Evolutionary conservation across 2,888 invertebrate species (phyloP).

Genomic region (Aradus depressus): DNA sequence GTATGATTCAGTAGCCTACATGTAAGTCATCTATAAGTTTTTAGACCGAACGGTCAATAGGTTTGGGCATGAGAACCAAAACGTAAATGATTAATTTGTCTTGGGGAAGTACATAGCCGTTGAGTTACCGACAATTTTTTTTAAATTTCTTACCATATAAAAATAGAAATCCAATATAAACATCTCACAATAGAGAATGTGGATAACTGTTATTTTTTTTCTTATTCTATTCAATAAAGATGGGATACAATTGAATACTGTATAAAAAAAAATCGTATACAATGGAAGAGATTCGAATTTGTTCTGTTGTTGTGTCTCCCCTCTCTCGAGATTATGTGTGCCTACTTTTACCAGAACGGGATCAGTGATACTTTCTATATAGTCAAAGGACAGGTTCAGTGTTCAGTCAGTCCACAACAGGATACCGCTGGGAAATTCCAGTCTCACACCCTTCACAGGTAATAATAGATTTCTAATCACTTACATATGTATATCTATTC

Average conservation of each 20-base stretch:
- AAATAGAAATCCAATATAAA: background rate
- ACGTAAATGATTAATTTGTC: no score
- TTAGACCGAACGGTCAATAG: no score
- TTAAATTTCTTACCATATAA: background rate
- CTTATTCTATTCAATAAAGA: background rate
- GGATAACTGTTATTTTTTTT: background rate
- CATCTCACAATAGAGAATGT: background rate
- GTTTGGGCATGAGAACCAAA: no score
- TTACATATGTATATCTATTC: no score
- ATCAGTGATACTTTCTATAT: slow-evolving; percentile 14
- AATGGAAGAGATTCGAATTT: background rate
- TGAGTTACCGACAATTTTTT: background rate
- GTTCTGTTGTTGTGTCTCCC: background rate
- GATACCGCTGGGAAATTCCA: slow-evolving; percentile 12
- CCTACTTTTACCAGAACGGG: slow-evolving; percentile 15
- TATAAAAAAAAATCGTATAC: background rate
- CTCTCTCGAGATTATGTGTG: no score
- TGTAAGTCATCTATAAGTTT: no score
- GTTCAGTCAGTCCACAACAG: slow-evolving; percentile 1
- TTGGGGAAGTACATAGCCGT: background rate
- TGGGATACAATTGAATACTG: background rate
- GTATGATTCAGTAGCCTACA: no score
- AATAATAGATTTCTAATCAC: no score
- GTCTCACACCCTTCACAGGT: slow-evolving; percentile 1
- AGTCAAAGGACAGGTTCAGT: background rate